A percentile compares a stretch with the other conserved stretches of the same genome.
Evolutionary conservation across 2,797 vertebrate genomes (phyloP).

Genomic region (Delichon dasypus): DNA sequence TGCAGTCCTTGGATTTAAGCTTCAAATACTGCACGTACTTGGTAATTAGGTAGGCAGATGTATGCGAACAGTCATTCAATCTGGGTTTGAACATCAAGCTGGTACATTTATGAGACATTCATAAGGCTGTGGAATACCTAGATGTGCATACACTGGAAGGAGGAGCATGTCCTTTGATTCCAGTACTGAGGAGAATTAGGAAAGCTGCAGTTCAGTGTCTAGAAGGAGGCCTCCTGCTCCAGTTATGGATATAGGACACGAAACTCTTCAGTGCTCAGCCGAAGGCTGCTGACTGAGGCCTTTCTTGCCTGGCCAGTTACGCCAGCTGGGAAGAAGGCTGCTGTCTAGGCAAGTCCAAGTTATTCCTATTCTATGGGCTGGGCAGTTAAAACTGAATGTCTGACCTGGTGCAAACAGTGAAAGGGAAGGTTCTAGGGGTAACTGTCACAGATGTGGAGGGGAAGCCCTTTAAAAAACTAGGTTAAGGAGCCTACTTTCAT

Average conservation of each 20-base stretch:
- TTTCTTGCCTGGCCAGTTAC: neutral
- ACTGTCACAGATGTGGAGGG: accelerated
- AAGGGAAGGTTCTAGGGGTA: neutral
- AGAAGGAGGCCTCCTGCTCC: neutral
- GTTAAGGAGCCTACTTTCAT: neutral
- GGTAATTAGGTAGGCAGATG: neutral
- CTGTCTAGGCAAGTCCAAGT: neutral
- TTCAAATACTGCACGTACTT: accelerated
- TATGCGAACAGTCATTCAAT: accelerated
- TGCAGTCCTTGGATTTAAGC: neutral
- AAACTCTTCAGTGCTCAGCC: neutral
- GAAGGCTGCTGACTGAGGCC: neutral
- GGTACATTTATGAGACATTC: neutral
- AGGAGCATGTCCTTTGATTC: neutral
- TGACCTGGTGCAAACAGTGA: neutral
- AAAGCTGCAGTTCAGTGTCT: neutral
- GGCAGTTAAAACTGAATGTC: neutral
- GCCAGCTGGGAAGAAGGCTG: neutral
- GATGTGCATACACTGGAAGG: accelerated
- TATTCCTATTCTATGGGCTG: accelerated
- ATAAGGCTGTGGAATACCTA: neutral
- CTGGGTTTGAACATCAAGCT: neutral
- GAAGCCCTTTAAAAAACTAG: neutral
- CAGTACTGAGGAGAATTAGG: neutral
- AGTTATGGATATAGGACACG: neutral